phyloP scores from a whole-genome alignment of 2,113 vertebrate species.

The Pachyramphus minor region DNA sequence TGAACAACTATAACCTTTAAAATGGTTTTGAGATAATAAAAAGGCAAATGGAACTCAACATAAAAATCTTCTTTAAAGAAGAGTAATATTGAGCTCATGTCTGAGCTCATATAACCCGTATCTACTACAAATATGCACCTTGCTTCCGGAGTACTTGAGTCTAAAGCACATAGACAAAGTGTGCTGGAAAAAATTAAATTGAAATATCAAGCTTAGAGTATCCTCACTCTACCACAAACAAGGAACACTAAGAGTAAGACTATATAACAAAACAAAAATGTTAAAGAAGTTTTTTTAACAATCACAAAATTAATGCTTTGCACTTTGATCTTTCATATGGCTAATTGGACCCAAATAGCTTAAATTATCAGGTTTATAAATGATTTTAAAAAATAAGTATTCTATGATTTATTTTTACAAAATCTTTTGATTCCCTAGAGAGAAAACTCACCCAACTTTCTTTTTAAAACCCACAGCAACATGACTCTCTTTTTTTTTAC shows the following conservation, averaged over 20 bases:
- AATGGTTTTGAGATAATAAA: background rate
- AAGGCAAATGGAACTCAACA: background rate
- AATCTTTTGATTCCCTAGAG: background rate
- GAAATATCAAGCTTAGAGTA: background rate
- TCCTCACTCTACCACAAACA: background rate
- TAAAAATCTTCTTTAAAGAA: background rate
- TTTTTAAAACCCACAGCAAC: background rate
- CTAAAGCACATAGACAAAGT: background rate
- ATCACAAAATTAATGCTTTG: background rate
- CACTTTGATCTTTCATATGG: background rate
- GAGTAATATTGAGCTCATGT: background rate
- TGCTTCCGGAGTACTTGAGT: background rate
- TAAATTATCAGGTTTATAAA: background rate
- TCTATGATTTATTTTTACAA: background rate
- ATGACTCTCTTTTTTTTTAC: background rate
- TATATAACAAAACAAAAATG: background rate
- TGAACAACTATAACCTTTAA: background rate
- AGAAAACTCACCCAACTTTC: background rate
- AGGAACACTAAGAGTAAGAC: background rate
- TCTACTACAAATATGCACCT: background rate
- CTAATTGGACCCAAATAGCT: background rate
- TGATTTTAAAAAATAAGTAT: background rate
- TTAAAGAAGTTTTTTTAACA: background rate
- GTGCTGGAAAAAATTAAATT: background rate
- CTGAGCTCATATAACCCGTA: background rate